Evolutionary conservation across 1,140 invertebrate species (phyloP), one percentile per base, ranked within the genome.

Genomic region (Drepana arcuata): DNA sequence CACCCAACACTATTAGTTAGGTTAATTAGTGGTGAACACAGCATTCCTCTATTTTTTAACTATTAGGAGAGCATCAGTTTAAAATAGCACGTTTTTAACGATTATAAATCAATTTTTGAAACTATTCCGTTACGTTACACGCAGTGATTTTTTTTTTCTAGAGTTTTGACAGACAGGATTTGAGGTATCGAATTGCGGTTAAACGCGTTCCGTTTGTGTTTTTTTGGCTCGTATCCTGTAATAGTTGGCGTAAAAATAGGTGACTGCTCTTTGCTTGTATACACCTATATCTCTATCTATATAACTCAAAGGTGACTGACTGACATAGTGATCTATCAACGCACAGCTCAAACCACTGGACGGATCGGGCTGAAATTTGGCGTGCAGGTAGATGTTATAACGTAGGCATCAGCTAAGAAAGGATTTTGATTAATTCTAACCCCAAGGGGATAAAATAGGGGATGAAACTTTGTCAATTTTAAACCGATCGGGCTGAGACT

Each of bases 1-100:
- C 40, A 46, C 28, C 24, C 31, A 12, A 11, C 31, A 44, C 48
- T 58, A 71, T 71, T 71, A 65, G 62, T 61, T 56, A 54, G 58
- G 62, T 72, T 78, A 74, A 78, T 78, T 78, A 74, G 66, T 66
- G 55, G 53, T 63, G 61, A 78, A 70, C 67, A 64, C 48, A 48
- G 59, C 51, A 41, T 62, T 56, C 62, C 38, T 60, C 57, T 50
- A 54, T 43, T 49, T 59, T 54, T 47, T 47, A 34, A 55, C 32
- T 18, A 25, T 42, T 25, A 16, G 21, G 34, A 16, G 25, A 37
- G 14, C 11, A 21, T 21, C 18, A 21, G 9, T 21, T 21, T 16
- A 21, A 30, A 45, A 45, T 38, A n/a, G n/a, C n/a, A n/a, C n/a
- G 23, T 41, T 44, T 41, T 47, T 35, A 47, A 10, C 26, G 32